These are phyloP conservation scores for Atherinomorus stipes DNA, from an alignment of 2,113 vertebrate genomes.

Conservation along the genomic window DNA sequence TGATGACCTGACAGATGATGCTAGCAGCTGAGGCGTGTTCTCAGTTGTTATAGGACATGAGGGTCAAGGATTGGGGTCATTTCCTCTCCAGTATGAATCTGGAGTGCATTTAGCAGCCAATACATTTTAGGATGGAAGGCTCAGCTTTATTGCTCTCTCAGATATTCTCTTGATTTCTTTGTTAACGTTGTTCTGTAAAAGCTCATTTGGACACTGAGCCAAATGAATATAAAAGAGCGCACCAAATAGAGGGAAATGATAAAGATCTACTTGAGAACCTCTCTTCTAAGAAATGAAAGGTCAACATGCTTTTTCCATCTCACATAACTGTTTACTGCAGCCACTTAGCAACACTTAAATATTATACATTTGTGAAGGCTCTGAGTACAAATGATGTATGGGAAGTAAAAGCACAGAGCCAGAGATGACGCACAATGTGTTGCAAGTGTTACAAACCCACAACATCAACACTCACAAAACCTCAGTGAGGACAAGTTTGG, in stretches of 20 bases:
- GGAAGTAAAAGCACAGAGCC: background rate
- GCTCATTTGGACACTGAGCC: conserved; percentile 2
- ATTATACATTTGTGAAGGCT: background rate
- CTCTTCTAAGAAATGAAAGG: background rate
- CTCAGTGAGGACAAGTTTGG: background rate
- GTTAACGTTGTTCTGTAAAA: background rate
- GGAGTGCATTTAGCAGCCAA: conserved; percentile 9
- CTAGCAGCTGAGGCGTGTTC: conserved; percentile 63
- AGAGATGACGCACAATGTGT: background rate
- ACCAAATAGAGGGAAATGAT: background rate
- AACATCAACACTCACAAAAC: no score
- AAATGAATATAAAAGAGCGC: background rate
- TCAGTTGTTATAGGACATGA: conserved; percentile 22
- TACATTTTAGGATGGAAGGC: background rate
- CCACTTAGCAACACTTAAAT: background rate
- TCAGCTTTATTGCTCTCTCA: background rate
- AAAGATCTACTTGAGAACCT: background rate
- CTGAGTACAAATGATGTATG: background rate
- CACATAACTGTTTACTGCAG: conserved; percentile 3
- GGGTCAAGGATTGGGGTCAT: conserved; percentile 46
- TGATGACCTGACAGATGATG: conserved; percentile 49
- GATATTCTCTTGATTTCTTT: background rate
- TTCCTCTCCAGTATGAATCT: conserved; percentile 34
- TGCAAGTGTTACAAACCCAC: background rate
- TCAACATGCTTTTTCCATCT: background rate